Conservation (phyloP, 2,888 invertebrate species). For the Chrysolina haemoptera region DNA sequence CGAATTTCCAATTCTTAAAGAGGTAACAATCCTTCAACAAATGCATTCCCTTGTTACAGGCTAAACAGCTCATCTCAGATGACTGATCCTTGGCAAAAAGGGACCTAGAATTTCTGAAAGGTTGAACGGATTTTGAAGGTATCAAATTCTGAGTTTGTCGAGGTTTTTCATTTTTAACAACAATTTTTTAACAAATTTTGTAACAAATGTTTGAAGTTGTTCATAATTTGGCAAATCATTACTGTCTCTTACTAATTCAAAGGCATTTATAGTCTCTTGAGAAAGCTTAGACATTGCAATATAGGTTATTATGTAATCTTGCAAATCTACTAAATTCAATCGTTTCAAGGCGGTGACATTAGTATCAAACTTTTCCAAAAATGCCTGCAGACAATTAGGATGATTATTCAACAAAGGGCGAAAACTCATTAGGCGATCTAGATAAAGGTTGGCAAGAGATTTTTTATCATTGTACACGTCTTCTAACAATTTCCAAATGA, state of each 20-base stretch:
- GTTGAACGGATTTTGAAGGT: neutral
- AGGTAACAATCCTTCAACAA: neutral
- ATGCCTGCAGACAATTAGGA: slow-evolving; percentile 5
- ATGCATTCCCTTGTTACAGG: neutral
- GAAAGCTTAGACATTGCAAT: slow-evolving; percentile 20
- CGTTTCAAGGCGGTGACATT: slow-evolving; percentile 23
- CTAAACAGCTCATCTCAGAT: neutral
- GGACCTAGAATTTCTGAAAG: neutral
- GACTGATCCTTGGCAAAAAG: neutral
- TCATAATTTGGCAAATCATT: neutral
- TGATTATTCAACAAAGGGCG: no score
- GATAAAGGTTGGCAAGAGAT: slow-evolving; percentile 16
- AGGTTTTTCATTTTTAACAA: neutral
- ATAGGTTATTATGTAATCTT: slow-evolving; percentile 20
- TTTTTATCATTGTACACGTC: slow-evolving; percentile 18
- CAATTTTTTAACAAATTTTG: slow-evolving; percentile 7
- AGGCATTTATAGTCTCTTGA: slow-evolving; percentile 7
- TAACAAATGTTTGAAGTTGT: neutral
- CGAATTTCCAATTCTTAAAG: slow-evolving; percentile 2
- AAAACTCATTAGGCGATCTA: neutral
- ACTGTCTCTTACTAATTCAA: neutral
- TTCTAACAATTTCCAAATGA: slow-evolving; percentile 25
- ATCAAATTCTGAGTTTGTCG: no score
- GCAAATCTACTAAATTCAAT: slow-evolving; percentile 20
- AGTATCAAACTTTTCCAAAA: slow-evolving; percentile 25